A percentile compares a stretch with the other conserved stretches of the same genome.
phyloP scores from a whole-genome alignment of 2,888 invertebrate genomes.

The Apotomis capreana region DNA sequence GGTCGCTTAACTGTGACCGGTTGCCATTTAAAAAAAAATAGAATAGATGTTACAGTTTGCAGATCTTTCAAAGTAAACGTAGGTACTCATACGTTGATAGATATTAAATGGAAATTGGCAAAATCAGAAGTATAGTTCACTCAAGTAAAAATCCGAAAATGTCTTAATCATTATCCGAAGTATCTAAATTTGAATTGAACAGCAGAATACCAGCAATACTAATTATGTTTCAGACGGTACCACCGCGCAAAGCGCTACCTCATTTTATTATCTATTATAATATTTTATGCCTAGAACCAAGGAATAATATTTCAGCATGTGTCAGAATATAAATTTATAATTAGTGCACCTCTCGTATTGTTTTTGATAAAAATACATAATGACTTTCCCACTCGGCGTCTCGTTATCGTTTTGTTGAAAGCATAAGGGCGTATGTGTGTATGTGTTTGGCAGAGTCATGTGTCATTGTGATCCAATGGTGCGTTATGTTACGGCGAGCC shows the following conservation, averaged over 20 bases:
- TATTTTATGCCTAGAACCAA: slow-evolving; percentile 20
- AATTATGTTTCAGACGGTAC: slow-evolving; percentile 13
- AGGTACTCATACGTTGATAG: no score
- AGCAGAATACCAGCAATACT: not conserved
- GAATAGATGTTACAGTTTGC: no score
- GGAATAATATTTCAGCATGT: slow-evolving; percentile 26
- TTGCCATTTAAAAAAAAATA: no score
- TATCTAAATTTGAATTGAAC: not conserved
- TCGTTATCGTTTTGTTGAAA: slow-evolving; percentile 17
- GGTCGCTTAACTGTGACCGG: no score
- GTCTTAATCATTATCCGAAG: not conserved
- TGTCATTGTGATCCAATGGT: slow-evolving; percentile 1
- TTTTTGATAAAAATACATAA: slow-evolving; percentile 37
- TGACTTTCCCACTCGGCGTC: slow-evolving; percentile 30
- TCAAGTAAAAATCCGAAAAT: no score
- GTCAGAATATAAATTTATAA: slow-evolving; percentile 32
- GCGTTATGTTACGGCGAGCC: slow-evolving; percentile 19
- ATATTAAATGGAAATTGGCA: no score
- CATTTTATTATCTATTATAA: slow-evolving; percentile 30
- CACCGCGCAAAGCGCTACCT: slow-evolving; percentile 9
- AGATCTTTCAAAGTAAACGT: no score
- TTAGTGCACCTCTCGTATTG: slow-evolving; percentile 33
- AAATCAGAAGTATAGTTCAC: no score
- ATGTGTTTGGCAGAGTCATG: not conserved
- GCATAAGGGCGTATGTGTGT: not conserved